Percentiles rank a stretch among this genome's conserved stretches.
Conservation (phyloP, 53 echinoderm and acorn worm genomes). For the Antedon mediterranea region DNA sequence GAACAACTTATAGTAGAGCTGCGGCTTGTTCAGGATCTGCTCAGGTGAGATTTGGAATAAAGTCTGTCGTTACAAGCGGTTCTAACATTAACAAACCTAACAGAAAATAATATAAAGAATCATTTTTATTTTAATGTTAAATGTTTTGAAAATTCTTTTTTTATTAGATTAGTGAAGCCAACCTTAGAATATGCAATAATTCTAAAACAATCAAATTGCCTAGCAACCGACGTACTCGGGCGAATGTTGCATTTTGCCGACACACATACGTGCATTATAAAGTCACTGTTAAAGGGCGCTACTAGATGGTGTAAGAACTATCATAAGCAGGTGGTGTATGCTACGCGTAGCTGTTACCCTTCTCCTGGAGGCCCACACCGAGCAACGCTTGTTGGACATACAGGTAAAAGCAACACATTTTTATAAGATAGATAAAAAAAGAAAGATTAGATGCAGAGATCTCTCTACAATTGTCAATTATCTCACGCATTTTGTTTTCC, state of each 20-base stretch:
- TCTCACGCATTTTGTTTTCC: background rate
- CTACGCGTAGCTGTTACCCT: slow-evolving; percentile 68
- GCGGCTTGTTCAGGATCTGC: slow-evolving; percentile 53
- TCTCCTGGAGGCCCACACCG: slow-evolving; percentile 80
- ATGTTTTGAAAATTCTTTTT: no score
- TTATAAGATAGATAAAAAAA: background rate
- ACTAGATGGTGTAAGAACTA: slow-evolving; percentile 26
- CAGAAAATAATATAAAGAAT: no score
- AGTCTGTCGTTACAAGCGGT: no score
- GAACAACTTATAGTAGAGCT: slow-evolving; percentile 36
- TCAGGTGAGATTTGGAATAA: slow-evolving; percentile 62
- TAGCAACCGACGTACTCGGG: slow-evolving; percentile 69
- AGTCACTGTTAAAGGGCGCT: slow-evolving; percentile 51
- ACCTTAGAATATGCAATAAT: slow-evolving; percentile 52
- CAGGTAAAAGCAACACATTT: slow-evolving; percentile 26
- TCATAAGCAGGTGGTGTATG: slow-evolving; percentile 28
- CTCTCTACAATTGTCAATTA: no score
- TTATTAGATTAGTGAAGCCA: slow-evolving; percentile 64
- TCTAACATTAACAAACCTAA: no score
- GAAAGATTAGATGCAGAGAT: no score
- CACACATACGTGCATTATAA: slow-evolving; percentile 25
- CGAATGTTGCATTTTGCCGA: slow-evolving; percentile 26
- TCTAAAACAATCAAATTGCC: slow-evolving; percentile 28
- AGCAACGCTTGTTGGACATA: slow-evolving; percentile 80
- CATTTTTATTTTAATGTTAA: no score